These are phyloP conservation scores for Porites lutea DNA, from an alignment of 64 coral and sea anemone genomes.

Conservation along the genomic window DNA sequence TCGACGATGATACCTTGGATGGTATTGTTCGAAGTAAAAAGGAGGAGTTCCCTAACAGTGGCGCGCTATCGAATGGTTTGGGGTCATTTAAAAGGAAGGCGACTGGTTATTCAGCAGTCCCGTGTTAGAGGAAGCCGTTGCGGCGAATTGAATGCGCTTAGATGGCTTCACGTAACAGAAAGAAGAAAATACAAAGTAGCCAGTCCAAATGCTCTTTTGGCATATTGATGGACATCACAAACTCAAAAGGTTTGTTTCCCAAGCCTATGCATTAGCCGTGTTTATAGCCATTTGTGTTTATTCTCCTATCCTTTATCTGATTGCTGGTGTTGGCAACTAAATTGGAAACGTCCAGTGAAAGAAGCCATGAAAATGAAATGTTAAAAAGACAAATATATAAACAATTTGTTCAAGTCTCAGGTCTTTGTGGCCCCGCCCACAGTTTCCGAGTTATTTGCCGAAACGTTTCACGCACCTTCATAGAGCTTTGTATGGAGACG, in stretches of 20 bases:
- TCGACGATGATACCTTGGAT: conserved; percentile 29
- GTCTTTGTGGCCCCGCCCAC: too few relatives aligned
- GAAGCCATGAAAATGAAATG: too few relatives aligned
- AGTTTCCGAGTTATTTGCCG: too few relatives aligned
- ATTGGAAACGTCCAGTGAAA: too few relatives aligned
- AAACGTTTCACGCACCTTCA: too few relatives aligned
- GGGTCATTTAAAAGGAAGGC: conserved; percentile 47
- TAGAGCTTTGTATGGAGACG: too few relatives aligned
- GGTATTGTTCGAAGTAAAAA: neutral
- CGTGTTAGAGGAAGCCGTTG: conserved; percentile 38
- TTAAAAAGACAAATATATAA: too few relatives aligned
- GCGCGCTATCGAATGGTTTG: conserved; percentile 68
- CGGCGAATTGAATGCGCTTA: conserved; percentile 42
- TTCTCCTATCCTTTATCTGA: too few relatives aligned
- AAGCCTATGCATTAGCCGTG: too few relatives aligned
- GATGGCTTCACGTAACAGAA: conserved; percentile 48
- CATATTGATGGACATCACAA: conserved; percentile 65
- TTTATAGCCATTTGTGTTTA: too few relatives aligned
- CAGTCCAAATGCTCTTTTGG: conserved; percentile 64
- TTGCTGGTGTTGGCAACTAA: too few relatives aligned
- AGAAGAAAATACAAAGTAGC: conserved; percentile 49
- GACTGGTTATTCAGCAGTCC: conserved; percentile 38
- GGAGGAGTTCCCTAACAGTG: conserved; percentile 1
- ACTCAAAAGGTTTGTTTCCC: conserved; percentile 35
- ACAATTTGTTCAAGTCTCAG: too few relatives aligned